Percentiles rank a stretch among this genome's conserved stretches.
phyloP scores from a whole-genome alignment of 2,888 invertebrate genomes.

The Myopa testacea region DNA sequence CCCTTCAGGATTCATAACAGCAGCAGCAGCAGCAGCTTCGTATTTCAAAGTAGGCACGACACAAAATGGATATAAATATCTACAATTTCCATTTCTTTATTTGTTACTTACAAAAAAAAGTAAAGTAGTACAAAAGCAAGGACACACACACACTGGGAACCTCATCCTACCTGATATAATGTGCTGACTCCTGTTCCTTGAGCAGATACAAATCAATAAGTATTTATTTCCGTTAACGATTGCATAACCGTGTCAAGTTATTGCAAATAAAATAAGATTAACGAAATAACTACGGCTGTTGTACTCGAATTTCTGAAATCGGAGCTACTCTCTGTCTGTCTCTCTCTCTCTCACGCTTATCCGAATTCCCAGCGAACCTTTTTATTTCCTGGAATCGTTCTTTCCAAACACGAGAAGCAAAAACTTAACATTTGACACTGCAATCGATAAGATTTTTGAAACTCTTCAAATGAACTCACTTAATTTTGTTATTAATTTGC shows the following conservation, averaged over 20 bases:
- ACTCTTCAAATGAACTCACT: neutral
- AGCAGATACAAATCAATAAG: neutral
- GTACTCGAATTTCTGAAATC: neutral
- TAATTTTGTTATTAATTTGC: neutral
- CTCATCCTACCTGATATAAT: too few relatives aligned
- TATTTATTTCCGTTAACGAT: neutral
- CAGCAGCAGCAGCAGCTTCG: neutral
- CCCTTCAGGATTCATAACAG: neutral
- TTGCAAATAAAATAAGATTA: neutral
- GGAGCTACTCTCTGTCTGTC: neutral
- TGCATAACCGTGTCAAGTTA: neutral
- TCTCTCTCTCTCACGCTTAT: neutral
- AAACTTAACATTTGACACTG: neutral
- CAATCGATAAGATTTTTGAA: neutral
- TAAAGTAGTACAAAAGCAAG: too few relatives aligned
- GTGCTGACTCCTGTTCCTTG: too few relatives aligned
- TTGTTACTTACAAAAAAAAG: constrained; percentile 5
- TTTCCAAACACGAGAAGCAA: neutral
- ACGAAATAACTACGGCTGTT: neutral
- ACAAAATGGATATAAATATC: neutral
- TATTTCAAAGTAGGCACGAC: constrained; percentile 26
- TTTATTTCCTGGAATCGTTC: neutral
- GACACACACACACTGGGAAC: too few relatives aligned
- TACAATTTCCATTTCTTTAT: constrained; percentile 8
- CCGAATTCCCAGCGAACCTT: neutral